Evolutionary conservation across 2,797 vertebrate genomes (phyloP).

Genomic region (Gambelia wislizenii): DNA sequence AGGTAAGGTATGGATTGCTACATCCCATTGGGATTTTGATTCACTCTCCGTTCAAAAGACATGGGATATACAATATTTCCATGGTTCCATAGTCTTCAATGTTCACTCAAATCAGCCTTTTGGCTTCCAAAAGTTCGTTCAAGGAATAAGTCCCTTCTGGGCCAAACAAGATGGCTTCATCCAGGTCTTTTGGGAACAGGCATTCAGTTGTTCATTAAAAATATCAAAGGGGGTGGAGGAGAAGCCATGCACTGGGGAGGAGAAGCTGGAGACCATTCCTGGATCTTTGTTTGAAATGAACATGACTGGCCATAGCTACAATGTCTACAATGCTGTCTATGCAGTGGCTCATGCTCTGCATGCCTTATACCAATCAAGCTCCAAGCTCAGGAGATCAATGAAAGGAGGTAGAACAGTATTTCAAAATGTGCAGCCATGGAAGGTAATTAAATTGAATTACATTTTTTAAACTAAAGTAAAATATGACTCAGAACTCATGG

Average conservation of each 20-base stretch:
- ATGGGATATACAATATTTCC: not conserved
- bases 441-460: not conserved
- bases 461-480: not conserved
- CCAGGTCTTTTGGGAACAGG: not conserved
- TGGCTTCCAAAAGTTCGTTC: too few relatives aligned
- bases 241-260: not conserved
- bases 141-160: not conserved
- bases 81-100: too few relatives aligned
- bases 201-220: not conserved
- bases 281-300: constrained; percentile 16
- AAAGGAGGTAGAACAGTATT: not conserved
- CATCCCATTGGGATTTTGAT: not conserved
- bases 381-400: not conserved
- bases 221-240: not conserved
- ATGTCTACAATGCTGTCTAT: constrained; percentile 15
- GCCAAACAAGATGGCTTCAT: not conserved
- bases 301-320: constrained; percentile 23
- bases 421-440: not conserved
- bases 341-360: not conserved
- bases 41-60: not conserved
- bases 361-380: not conserved
- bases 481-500: too few relatives aligned
- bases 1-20: constrained; percentile 9
- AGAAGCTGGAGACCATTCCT: not conserved
- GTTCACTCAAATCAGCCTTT: too few relatives aligned